Base-by-base conservation (phyloP, 2,888 invertebrate genomes). In the Stenotaenia linearis region DNA sequence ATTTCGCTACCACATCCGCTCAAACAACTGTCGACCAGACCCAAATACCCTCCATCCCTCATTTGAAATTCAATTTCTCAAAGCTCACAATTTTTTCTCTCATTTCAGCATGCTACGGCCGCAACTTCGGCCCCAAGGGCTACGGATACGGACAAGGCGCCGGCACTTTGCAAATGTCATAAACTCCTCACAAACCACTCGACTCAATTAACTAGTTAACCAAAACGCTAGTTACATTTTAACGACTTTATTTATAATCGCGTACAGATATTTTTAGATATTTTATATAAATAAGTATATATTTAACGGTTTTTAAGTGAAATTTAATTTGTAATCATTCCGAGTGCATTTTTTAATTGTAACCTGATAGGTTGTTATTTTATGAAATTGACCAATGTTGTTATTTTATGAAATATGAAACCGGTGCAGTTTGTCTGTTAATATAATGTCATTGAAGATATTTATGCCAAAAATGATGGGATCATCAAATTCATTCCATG, bases 141-240 rank as follows among this genome's bases (percentile, higher is more conserved):
- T 93, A 94, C 84, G 96, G 96, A 82, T 96, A 91, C 85, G 96
- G 96, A 83, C 89, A 95, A 89, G 96, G 96, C 84, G 95, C 95
- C 86, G 96, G 96, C 86, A 94, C 94, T 84, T 90, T 96, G 86
- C 95, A 74, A 91, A 83, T 81, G 81, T 80, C 80, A 45, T 82
- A 80, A 80, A 76, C 45, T 18, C n/a, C 9, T 40, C 9, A 25
- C 69, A 21, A 18, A 56, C n/a, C n/a, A 7, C 56, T 40, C n/a
- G 40, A 56, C 18, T 56, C 18, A n/a, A 23, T n/a, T 18, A 25
- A 69, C 25, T 69, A 25, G 61, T 61, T 61, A 12, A n/a, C n/a
- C n/a, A n/a, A n/a, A 6, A 23, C 25, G 25, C 69, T 69, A 69
- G 69, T 69, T 69, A 69, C 12, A 12, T 40, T 40, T 50, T 50